Percentiles rank a stretch among this genome's conserved stretches.
Conservation (phyloP, 2,113 vertebrate genomes). For the Grus americana region DNA sequence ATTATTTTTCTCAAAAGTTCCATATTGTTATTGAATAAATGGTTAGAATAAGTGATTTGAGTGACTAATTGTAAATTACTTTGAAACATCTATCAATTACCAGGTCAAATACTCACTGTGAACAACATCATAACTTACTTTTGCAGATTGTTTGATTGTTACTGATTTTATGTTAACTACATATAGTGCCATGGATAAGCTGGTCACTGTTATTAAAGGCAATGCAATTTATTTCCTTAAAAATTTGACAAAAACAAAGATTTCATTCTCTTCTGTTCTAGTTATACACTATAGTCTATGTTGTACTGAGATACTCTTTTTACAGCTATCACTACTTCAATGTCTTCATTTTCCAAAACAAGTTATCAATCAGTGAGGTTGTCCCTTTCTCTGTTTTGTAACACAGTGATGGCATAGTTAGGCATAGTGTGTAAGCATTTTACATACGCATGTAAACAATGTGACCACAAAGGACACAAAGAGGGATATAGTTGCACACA, state of each 20-base stretch:
- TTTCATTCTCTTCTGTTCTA: neutral
- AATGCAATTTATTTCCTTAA: neutral
- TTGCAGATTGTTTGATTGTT: neutral
- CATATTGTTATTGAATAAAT: neutral
- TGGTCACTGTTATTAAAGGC: neutral
- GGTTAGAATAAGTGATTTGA: neutral
- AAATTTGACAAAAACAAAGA: neutral
- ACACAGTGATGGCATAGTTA: neutral
- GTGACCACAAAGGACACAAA: neutral
- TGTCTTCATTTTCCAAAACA: neutral
- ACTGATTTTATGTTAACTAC: neutral
- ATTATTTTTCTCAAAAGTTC: neutral
- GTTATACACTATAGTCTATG: neutral
- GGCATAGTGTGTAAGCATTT: neutral
- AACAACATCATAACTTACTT: neutral
- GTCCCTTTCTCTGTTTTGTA: neutral
- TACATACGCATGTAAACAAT: neutral
- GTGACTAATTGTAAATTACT: neutral
- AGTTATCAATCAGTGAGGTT: rapidly evolving
- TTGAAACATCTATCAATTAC: neutral
- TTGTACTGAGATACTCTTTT: neutral
- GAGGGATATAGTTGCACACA: neutral
- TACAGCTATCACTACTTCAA: neutral
- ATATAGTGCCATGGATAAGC: neutral
- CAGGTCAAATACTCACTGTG: neutral